Percentiles rank a stretch among this genome's conserved stretches.
Evolutionary conservation across 2,888 invertebrate species (phyloP).

Genomic region (Agriopis marginaria): DNA sequence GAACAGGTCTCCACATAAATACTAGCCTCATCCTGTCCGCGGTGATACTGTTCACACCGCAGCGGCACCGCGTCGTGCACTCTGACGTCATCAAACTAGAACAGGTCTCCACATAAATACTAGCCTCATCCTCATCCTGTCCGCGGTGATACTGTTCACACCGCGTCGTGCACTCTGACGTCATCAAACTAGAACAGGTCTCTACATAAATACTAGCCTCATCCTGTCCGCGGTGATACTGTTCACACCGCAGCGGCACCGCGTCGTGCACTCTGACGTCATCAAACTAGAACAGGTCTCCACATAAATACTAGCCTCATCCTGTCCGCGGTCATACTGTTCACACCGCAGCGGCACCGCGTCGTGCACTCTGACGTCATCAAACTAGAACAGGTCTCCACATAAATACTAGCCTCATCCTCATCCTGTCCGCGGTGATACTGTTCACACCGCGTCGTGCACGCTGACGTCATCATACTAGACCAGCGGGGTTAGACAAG

Average conservation of each 20-base stretch:
- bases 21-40: conserved; percentile 19
- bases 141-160: too few species aligned
- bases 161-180: too few species aligned
- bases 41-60: too few species aligned
- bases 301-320: conserved; percentile 67
- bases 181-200: too few species aligned
- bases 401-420: conserved; percentile 38
- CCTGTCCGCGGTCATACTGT: too few species aligned
- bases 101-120: conserved; percentile 38
- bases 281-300: conserved; percentile 68
- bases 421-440: too few species aligned
- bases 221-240: conserved; percentile 96
- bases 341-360: conserved; percentile 66
- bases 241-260: conserved; percentile 93
- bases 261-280: conserved; percentile 93
- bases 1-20: background rate
- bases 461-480: too few species aligned
- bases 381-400: too few species aligned
- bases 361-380: conserved; percentile 88
- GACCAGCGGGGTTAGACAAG: too few species aligned
- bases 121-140: too few species aligned
- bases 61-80: conserved; percentile 89
- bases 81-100: conserved; percentile 52
- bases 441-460: too few species aligned
- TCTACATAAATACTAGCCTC: too few species aligned